These are phyloP conservation scores for Anguilla obscura DNA, from an alignment of 2,797 vertebrate genomes.

Conservation along the genomic window DNA sequence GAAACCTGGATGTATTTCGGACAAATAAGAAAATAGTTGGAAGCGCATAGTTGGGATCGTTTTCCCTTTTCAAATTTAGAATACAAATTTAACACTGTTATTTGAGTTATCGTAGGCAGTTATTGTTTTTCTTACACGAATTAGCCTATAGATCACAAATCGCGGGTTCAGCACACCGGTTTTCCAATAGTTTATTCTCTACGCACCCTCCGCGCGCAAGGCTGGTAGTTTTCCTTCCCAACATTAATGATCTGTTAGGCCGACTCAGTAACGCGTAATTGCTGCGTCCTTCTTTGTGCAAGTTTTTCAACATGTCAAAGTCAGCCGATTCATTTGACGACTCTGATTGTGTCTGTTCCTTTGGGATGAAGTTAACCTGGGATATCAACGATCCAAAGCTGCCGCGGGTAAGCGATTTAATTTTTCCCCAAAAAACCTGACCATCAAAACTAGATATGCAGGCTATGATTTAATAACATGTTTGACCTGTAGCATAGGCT, in stretches of 20 bases:
- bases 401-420: conserved; percentile 78
- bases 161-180: background rate
- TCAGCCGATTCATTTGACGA: conserved; percentile 65
- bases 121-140: background rate
- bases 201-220: background rate
- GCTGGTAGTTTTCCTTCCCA: background rate
- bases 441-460: background rate
- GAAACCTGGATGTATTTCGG: conserved; percentile 27
- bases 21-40: background rate
- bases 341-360: conserved; percentile 52
- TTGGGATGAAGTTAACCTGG: conserved; percentile 89
- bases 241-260: background rate
- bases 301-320: conserved; percentile 61
- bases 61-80: background rate
- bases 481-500: background rate
- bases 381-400: conserved; percentile 95
- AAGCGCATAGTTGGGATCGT: background rate
- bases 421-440: background rate
- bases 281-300: background rate
- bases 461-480: background rate
- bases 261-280: background rate
- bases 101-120: background rate
- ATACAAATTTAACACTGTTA: background rate
- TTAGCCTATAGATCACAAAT: background rate
- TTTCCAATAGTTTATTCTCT: background rate